Evolutionary conservation across 2,113 vertebrate species (phyloP).

Genomic region (Notarius lentiginosus): DNA sequence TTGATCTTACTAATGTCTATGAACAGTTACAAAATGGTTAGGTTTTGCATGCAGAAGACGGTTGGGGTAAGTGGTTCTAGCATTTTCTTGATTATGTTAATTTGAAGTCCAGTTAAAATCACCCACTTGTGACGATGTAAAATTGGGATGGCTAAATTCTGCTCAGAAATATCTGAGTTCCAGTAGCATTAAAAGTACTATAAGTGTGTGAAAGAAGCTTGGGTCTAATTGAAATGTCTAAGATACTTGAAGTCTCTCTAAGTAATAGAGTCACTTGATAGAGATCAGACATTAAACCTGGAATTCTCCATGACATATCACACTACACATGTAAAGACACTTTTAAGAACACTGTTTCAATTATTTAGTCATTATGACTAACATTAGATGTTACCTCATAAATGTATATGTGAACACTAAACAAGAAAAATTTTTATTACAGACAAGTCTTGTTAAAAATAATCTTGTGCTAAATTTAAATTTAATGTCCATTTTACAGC

Average conservation of each 20-base stretch:
- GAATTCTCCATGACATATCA: not conserved
- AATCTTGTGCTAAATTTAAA: not conserved
- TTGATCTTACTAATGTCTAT: not conserved
- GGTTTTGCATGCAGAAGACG: not conserved
- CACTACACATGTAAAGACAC: not conserved
- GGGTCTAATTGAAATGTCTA: not conserved
- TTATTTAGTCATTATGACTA: not conserved
- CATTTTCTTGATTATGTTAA: not conserved
- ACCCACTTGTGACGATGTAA: not conserved
- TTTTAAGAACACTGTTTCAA: not conserved
- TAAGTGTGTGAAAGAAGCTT: not conserved
- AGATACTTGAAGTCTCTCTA: not conserved
- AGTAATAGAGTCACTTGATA: not conserved
- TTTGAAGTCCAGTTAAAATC: not conserved
- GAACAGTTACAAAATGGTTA: not conserved
- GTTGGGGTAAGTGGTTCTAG: not conserved
- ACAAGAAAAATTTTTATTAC: not conserved
- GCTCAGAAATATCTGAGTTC: not conserved
- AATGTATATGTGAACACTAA: not conserved
- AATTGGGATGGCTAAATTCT: not conserved
- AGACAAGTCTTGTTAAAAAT: not conserved
- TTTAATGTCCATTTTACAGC: slow-evolving; percentile 13
- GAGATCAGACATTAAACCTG: not conserved
- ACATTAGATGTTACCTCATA: not conserved
- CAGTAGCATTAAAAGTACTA: not conserved